Evolutionary conservation across 2,113 vertebrate species (phyloP), one percentile per base, ranked within the genome.

Genomic region (Okapia johnstoni): DNA sequence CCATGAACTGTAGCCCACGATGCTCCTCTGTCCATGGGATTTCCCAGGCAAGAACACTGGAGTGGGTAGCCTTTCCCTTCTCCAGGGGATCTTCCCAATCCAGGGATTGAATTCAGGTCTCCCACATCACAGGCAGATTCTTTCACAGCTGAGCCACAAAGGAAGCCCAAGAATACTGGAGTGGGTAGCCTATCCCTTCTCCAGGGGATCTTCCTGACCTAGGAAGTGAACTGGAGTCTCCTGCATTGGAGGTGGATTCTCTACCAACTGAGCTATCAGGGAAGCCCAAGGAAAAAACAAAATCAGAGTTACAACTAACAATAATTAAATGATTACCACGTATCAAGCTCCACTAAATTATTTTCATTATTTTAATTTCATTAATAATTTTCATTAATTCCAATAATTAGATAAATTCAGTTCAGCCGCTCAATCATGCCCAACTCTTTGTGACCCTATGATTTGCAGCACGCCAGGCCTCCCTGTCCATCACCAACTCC

Each of bases 401-500:
- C 2, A 58, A 12, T 83, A 33, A 43, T 57, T 48, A 81, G 10
- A 92, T 76, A 66, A 10, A 58, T 85, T 63, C 61, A 36, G 66
- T 70, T 70, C n/a, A 70, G 66, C 40, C 0, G 4, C n/a, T 70
- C n/a, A 70, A 10, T 23, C 17, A 0, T 70, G 19, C 23, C n/a
- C 2, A 0, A 70, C 66, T 40, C 66, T 63, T 33, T 70, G n/a
- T 0, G 0, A 70, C 66, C n/a, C n/a, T 10, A 70, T 23, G 9
- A 70, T 36, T 2, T 0, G 0, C 9, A 70, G 19, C 19, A 70
- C 0, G 0, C n/a, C 66, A 23, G n/a, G n/a, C n/a, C n/a, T 70
- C 66, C n/a, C n/a, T 70, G n/a, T 40, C 19, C 19, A 70, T 70
- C 66, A 23, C n/a, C n/a, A 70, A 21, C 66, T 70, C 2, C 1